Conservation (phyloP, 37 sponge, comb jelly and placozoan genomes). For the Halisarca cf. caerulea region DNA sequence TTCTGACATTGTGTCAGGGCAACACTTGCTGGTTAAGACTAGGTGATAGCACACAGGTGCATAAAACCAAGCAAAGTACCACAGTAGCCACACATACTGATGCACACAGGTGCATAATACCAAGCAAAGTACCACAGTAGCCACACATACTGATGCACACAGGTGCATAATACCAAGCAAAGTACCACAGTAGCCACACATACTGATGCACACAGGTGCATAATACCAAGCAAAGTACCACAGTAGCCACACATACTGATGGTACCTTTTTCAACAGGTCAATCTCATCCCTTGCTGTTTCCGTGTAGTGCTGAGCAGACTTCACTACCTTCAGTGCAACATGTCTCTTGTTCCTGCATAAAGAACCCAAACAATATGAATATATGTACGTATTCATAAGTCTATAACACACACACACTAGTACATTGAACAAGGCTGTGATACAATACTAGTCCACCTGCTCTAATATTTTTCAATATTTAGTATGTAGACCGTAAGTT, state of each 20-base stretch:
- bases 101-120: no score
- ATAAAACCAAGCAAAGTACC: not conserved
- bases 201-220: no score
- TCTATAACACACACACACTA: no score
- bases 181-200: not conserved
- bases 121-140: no score
- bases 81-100: no score
- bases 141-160: no score
- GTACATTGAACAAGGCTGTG: not conserved
- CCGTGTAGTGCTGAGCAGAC: constrained; percentile 91
- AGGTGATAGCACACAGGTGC: not conserved
- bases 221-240: no score
- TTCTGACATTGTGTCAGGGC: no score
- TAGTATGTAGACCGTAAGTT: no score
- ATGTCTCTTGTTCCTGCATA: constrained; percentile 51
- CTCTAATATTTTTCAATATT: no score
- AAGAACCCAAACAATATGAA: not conserved
- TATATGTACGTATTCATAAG: not conserved
- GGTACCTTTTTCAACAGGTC: constrained; percentile 82
- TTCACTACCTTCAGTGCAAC: constrained; percentile 93
- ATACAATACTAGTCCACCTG: not conserved
- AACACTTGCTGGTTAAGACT: no score
- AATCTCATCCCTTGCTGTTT: constrained; percentile 93
- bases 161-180: no score
- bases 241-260: not conserved